Evolutionary conservation across 1,140 invertebrate species (phyloP).

Genomic region (Popillia japonica): DNA sequence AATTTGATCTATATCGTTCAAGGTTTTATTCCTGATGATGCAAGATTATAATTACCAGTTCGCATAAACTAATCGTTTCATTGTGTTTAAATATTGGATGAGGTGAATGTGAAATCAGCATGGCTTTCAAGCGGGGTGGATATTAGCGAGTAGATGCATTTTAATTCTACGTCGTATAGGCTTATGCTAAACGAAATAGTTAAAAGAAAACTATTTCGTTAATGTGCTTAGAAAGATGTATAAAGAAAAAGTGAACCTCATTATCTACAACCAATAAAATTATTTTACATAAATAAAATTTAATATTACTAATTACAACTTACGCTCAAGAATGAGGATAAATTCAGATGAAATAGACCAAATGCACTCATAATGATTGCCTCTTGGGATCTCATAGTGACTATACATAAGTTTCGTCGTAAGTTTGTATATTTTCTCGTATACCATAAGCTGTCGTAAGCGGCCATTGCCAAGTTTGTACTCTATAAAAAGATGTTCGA

Average conservation of each 20-base stretch:
- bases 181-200: no score
- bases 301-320: no score
- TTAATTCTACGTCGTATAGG: no score
- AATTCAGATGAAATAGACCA: slow-evolving; percentile 4
- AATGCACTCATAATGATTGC: background rate
- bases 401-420: background rate
- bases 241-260: background rate
- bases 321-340: background rate
- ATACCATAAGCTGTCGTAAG: background rate
- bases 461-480: background rate
- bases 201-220: background rate
- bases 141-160: background rate
- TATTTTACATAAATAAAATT: no score
- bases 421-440: background rate
- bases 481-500: background rate
- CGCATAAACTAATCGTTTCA: background rate
- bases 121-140: background rate
- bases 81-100: background rate
- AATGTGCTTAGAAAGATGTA: background rate
- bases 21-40: background rate
- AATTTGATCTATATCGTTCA: background rate
- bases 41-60: background rate
- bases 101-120: background rate
- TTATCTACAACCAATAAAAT: background rate
- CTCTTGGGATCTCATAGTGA: slow-evolving; percentile 3